Evolutionary conservation across 2,113 vertebrate genomes (phyloP), one percentile per base, ranked within the genome.

Genomic region (Chauna torquata): DNA sequence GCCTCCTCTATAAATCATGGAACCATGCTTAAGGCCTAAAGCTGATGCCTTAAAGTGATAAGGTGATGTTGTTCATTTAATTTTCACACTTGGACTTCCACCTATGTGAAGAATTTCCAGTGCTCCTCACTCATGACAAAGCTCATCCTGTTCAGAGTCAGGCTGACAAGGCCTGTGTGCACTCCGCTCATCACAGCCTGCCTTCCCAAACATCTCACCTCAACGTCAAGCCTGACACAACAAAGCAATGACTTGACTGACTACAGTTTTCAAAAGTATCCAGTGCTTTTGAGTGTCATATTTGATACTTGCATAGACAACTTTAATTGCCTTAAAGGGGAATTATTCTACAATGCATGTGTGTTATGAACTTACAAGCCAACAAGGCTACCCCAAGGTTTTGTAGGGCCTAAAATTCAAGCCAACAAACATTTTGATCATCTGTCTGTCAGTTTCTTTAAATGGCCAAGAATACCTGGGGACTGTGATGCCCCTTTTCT

Each of bases 91-190:
- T 38, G 38, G 45, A 38, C 34, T 82, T 79, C 23, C 69, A 57
- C 36, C 49, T 78, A 44, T 68, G 80, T 83, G 69, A 93, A 91
- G 54, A 76, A 57, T 54, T 66, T 82, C 54, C 70, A 66, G n/a
- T 66, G 70, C 58, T 81, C 81, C 50, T 86, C 75, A 58, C 36
- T 89, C 1, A 8, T 82, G 72, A 84, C 42, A 80, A 38, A 1
- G 5, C 15, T 82, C 38, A 40, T 96, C 85, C 59, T 78, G 47
- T 85, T 97, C 69, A 91, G 92, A 96, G 58, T 92, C 83, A 95
- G 44, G 75, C 36, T 42, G 25, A 59, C 27, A 75, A 75, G 57
- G 62, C 32, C 36, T 17, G 5, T 62, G 19, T 58, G 40, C 8
- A 3, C 9, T 78, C 23, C 6, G 10, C 2, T 3, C 47, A 47